Evolutionary conservation across 2,888 invertebrate genomes (phyloP), one percentile per base, ranked within the genome.

Genomic region (Coelopa pilipes): DNA sequence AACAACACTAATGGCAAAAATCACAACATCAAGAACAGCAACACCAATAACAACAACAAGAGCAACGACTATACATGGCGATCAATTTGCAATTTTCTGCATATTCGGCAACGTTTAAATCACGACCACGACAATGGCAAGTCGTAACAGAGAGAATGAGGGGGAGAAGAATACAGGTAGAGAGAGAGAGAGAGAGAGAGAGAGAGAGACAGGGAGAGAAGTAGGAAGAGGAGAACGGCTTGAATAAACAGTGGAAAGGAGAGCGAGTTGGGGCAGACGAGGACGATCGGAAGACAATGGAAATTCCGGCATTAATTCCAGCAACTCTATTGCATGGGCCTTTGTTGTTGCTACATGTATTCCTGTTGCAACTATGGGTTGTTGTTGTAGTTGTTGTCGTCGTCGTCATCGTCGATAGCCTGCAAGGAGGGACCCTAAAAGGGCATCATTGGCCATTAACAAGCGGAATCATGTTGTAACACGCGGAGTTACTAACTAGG

Each of bases 401-500:
- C 13, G 50, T 21, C 49, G 60, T 46, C 50, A 50, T n/a, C 21
- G 10, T 17, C 62, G 13, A 11, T 34, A 15, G 15, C 34, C 34
- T 46, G 17, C 15, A 17, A 17, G 53, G n/a, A 62, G 53, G 65
- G n/a, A 24, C 71, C 34, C 71, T 71, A 60, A 71, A 71, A 71
- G 71, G 70, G 70, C 74, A 74, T 17, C 60, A 19, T 9, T 72
- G 65, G 70, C 70, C 66, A 70, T 74, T 70, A 57, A 73, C 70
- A 70, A 72, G 50, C 24, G 59, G 68, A 73, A 74, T 73, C 73
- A 74, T 73, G 73, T 76, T 67, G 72, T 74, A 72, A 74, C 68
- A 73, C 65, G 73, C 68, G 70, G 47, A 73, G 63, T 67, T 73
- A 73, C 76, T 74, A 76, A 76, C 74, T 74, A 68, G 65, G 50